Base-by-base conservation (phyloP, 2,888 invertebrate genomes). In the Malthinus flaveolus region DNA sequence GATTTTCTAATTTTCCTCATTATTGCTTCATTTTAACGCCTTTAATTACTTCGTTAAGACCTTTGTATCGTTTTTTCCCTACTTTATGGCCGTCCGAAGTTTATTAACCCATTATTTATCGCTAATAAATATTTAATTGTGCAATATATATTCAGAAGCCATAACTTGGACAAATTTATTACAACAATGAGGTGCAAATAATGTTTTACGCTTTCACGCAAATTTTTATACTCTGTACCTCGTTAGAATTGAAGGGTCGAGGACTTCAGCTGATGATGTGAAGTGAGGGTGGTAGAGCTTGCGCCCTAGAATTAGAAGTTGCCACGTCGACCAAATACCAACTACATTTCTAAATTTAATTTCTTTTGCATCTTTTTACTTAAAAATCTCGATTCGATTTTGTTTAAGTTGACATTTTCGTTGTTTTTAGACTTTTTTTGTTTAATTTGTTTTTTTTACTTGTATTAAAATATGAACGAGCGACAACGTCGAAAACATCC, bases 261-360 rank as follows among this genome's bases (percentile, higher is more conserved):
- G 62, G 53, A 50, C 62, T 56, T 53, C 59, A 59, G 55, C 61
- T 57, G 59, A 52, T 47, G n/a, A n/a, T n/a, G n/a, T n/a, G n/a
- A n/a, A n/a, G 56, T 36, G 60, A 59, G 62, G 62, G 64, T 56
- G 54, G 47, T 13, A 54, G 64, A 56, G 61, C 62, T 57, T 64
- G 64, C 64, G 64, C 62, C 45, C 36, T 56, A 44, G 39, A 54
- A 50, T 9, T 9, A 37, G 12, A 15, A 13, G 59, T 59, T 59
- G 59, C 59, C 59, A 59, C 33, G 37, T 53, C 46, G 53, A 53
- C 45, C n/a, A n/a, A 36, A 46, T 36, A 39, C 15, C 32, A 31
- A 9, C 31, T 10, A 4, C 11, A 31, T 15, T 44, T 44, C 23
- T 23, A 36, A 10, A 23, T 49, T 23, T 36, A 12, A 9, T 15